These are phyloP conservation scores for Urocynchramus pylzowi DNA, from an alignment of 2,113 vertebrate genomes.

Conservation along the genomic window DNA sequence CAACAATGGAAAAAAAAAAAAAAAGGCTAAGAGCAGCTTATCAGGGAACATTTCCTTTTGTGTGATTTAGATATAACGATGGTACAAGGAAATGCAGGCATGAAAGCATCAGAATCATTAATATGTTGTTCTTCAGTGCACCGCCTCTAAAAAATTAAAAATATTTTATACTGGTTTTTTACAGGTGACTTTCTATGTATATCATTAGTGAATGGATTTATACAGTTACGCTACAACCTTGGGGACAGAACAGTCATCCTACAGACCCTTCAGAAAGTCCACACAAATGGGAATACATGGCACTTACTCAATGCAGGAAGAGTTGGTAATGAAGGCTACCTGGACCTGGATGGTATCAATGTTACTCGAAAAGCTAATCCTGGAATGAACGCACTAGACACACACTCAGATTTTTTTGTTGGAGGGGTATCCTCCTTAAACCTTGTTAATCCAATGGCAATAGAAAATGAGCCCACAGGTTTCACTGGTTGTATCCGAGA, in stretches of 20 bases:
- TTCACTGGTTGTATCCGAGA: constrained; percentile 82
- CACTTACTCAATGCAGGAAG: constrained; percentile 77
- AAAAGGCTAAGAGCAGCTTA: neutral
- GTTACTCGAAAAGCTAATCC: constrained; percentile 49
- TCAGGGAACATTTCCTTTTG: neutral
- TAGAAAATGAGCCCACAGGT: constrained; percentile 69
- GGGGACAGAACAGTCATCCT: constrained; percentile 76
- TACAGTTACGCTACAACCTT: constrained; percentile 82
- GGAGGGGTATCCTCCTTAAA: constrained; percentile 80
- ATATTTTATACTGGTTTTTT: neutral
- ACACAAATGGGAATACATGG: constrained; percentile 66
- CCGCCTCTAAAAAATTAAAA: neutral
- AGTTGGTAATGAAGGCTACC: constrained; percentile 74
- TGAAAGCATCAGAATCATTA: neutral
- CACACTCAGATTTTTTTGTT: constrained; percentile 75
- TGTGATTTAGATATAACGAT: neutral
- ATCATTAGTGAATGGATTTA: constrained; percentile 75
- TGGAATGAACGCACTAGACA: constrained; percentile 79
- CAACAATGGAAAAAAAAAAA: neutral
- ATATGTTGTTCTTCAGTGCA: neutral
- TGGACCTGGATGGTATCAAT: constrained; percentile 73
- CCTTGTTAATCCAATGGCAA: constrained; percentile 71
- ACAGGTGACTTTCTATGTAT: constrained; percentile 88
- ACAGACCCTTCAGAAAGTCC: constrained; percentile 65
- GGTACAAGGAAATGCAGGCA: neutral